Conservation (phyloP, 2,113 vertebrate genomes). For the Maylandia zebra region DNA sequence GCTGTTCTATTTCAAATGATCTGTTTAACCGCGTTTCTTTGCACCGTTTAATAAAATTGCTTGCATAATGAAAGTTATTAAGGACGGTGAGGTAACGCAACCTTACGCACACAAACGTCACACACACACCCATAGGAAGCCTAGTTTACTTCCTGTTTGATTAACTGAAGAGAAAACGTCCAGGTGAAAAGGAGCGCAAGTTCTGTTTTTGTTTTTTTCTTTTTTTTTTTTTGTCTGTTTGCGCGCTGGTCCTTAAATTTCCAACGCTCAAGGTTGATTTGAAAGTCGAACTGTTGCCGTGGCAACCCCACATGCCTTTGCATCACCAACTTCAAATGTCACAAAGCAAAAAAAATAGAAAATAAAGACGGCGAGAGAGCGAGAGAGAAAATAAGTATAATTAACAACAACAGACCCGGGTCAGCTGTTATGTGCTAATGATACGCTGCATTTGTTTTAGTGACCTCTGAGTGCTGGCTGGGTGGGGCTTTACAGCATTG, state of each 20-base stretch:
- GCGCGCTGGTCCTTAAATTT: not conserved
- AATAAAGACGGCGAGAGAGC: not conserved
- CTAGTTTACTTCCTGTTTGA: not conserved
- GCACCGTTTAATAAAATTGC: not conserved
- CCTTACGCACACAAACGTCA: not conserved
- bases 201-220: not conserved
- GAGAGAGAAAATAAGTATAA: not conserved
- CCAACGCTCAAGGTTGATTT: conserved; percentile 27
- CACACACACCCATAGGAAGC: not conserved
- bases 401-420: not conserved
- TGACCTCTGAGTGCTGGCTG: not conserved
- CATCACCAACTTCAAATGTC: conserved; percentile 19
- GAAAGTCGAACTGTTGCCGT: conserved; percentile 32
- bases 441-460: not conserved
- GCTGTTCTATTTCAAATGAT: conserved; percentile 12
- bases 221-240: not conserved
- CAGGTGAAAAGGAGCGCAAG: not conserved
- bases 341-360: not conserved
- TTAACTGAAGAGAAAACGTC: not conserved
- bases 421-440: not conserved
- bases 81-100: not conserved
- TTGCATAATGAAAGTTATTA: not conserved
- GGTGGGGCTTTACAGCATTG: not conserved
- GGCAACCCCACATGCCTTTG: conserved; percentile 40
- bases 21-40: not conserved